Conservation (phyloP, 2,113 vertebrate genomes). For the Mobula birostris region DNA sequence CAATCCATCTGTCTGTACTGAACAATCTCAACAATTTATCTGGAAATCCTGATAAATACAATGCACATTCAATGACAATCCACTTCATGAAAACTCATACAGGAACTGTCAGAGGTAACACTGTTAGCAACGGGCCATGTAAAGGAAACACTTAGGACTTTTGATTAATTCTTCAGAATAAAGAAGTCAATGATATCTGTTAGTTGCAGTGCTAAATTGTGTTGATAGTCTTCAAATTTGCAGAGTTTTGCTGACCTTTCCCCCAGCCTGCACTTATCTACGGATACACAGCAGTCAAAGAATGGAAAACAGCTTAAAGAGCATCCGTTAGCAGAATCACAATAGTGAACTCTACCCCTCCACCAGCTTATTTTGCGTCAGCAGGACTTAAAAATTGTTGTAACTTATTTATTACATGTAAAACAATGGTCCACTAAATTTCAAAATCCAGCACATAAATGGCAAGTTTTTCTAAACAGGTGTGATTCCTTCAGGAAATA, state of each 20-base stretch:
- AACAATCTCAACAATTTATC: conserved; percentile 18
- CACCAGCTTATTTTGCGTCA: not conserved
- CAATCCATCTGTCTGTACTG: not conserved
- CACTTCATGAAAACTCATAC: conserved; percentile 29
- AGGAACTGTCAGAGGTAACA: conserved; percentile 19
- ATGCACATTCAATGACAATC: not conserved
- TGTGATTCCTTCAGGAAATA: not conserved
- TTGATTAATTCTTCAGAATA: conserved; percentile 29
- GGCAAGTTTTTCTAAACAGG: not conserved
- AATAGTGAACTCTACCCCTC: conserved; percentile 21
- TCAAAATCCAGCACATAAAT: not conserved
- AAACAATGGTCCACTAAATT: not conserved
- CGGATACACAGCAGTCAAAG: conserved; percentile 26
- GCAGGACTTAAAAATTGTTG: not conserved
- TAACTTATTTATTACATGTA: not conserved
- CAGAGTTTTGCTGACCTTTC: conserved; percentile 34
- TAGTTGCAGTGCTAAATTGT: not conserved
- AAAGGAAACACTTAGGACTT: conserved; percentile 17
- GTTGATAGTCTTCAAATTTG: not conserved
- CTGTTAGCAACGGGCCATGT: conserved; percentile 28
- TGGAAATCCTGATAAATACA: not conserved
- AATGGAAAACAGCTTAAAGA: conserved; percentile 27
- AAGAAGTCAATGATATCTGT: conserved; percentile 27
- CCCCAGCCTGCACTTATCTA: conserved; percentile 22
- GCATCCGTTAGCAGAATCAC: conserved; percentile 35